Base-by-base conservation (phyloP, 2,888 invertebrate species). In the Sinelater perroti region DNA sequence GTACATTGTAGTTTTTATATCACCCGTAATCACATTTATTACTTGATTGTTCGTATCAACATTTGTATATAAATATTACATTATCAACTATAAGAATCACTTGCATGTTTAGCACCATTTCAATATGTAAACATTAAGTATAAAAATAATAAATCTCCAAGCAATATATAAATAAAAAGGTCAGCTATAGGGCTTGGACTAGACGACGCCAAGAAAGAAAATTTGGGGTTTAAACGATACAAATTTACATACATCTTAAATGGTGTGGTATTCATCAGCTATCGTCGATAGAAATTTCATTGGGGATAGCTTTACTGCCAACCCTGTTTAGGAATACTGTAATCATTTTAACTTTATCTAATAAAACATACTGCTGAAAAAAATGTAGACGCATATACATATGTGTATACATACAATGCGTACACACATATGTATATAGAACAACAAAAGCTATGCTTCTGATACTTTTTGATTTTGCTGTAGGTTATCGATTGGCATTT, bases 401-500 rank as follows among this genome's bases (percentile, higher is more conserved):
- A 31, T n/a, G n/a, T n/a, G 11, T 28, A 30, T 28, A 30, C 18
- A 55, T 38, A 45, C 17, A 14, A 44, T 33, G 36, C 31, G 21
- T 52, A 35, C 10, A 45, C 14, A 17, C n/a, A 26, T 11, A 31
- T 14, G 14, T 50, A 36, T 40, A 36, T 38, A 11, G 10, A 57
- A 38, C 47, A 56, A 50, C 30, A 53, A 44, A 56, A 58, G 59
- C 67, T 69, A 69, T 60, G 66, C 63, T 55, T 69, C 69, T 8
- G 67, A 60, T 18, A 67, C 60, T 56, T 67, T 68, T 51, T 66
- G 55, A 46, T 60, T 63, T 54, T 56, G 61, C 33, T 56, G 51
- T 38, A 60, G 47, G 44, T 55, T 65, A 40, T 69, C 66, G 24
- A 54, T 26, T 53, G 61, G 26, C 26, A 53, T 30, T 59, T 63